Base-by-base conservation (phyloP, 2,888 invertebrate genomes). In the Aethes cnicana region DNA sequence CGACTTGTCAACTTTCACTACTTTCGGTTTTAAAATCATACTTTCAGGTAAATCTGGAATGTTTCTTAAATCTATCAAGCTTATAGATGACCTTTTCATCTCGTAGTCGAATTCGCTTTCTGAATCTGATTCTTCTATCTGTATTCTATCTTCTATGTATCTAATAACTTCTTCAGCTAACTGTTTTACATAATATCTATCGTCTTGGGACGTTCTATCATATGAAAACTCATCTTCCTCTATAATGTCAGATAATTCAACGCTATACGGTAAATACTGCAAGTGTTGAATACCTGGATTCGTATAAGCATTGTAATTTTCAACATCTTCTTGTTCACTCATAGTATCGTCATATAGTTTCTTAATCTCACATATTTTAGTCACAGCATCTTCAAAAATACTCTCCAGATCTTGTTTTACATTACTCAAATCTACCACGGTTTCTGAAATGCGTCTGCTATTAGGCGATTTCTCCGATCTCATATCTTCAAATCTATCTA, bases 181-280 rank as follows among this genome's bases (percentile, higher is more conserved):
- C 37, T 69, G 66, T 55, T 63, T 72, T 1, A 77, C 70, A 46
- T 77, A 68, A 14, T 80, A 56, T 47, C 71, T 69, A 47, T 84
- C 82, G 30, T 76, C 71, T 52, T 77, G 72, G 0, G 77, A 70
- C 8, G 63, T 46, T 54, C 70, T 76, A 30, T 80, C 81, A 18
- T 81, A 83, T 0, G 87, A 85, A 0, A 78, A 76, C 57, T 89
- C 89, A 12, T 89, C 89, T 69, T 89, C 89, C 64, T 89, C 89
- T 12, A 86, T 54, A 7, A 89, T 89, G 58, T 89, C 89, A 1
- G 89, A 89, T 5, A 89, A 46, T 43, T 89, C 88, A 1, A 87
- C 79, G 50, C 88, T 87, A 43, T 78, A 87, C 0, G 83, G 84
- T 20, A 82, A 50, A 54, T 72, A 74, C 30, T 78, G 79, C 11